phyloP scores from a whole-genome alignment of 2,888 invertebrate genomes.

The Oeneis ivallda region DNA sequence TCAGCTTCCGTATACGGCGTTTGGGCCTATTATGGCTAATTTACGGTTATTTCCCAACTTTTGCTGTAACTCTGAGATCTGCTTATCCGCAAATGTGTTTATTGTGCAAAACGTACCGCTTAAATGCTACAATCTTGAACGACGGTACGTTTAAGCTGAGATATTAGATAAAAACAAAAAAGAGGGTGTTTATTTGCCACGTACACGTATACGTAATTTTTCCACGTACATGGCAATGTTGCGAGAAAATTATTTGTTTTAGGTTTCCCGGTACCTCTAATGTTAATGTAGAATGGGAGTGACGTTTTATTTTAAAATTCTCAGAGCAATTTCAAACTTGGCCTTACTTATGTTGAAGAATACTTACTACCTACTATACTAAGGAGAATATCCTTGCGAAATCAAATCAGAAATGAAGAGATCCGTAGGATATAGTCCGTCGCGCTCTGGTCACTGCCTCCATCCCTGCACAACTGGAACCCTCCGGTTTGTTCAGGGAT shows the following conservation, averaged over 20 bases:
- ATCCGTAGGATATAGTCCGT: no score
- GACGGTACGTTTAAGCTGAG: slow-evolving; percentile 12
- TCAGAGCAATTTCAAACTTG: no score
- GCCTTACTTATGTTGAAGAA: no score
- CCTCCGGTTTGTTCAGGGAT: no score
- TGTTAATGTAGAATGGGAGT: no score
- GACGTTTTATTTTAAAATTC: no score
- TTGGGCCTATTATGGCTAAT: slow-evolving; percentile 67
- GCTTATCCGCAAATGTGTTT: slow-evolving; percentile 44
- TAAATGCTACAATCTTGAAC: slow-evolving; percentile 25
- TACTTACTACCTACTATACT: no score
- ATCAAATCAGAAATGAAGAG: no score
- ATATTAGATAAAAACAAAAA: neutral
- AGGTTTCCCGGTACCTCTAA: no score
- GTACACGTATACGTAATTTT: neutral
- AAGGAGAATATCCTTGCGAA: no score
- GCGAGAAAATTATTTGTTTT: neutral
- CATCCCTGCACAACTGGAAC: no score
- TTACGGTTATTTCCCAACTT: slow-evolving; percentile 65
- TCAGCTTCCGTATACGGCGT: slow-evolving; percentile 64
- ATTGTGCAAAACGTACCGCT: slow-evolving; percentile 34
- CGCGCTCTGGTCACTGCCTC: no score
- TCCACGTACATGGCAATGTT: neutral
- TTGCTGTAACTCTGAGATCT: slow-evolving; percentile 48
- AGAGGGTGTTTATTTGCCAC: neutral